phyloP scores from a whole-genome alignment of 2,888 invertebrate species.

The Steinernema hermaphroditum region DNA sequence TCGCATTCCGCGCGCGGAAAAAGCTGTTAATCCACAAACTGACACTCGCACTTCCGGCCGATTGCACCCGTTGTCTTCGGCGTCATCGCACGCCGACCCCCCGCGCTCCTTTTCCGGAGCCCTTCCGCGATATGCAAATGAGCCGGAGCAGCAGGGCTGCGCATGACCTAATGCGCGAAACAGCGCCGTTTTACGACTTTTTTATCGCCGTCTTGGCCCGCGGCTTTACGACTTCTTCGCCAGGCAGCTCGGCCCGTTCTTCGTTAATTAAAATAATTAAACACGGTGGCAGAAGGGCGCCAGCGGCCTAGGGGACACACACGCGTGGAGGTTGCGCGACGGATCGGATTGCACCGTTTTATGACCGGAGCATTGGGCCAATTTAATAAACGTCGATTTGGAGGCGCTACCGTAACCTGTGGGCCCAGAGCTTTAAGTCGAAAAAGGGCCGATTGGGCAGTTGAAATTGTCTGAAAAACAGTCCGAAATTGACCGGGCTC shows the following conservation, averaged over 20 bases:
- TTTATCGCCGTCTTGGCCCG: constrained; percentile 24
- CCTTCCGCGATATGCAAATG: constrained; percentile 21
- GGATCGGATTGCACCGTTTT: background rate
- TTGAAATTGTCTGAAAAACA: too few species aligned
- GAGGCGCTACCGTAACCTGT: background rate
- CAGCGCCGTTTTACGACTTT: constrained; percentile 27
- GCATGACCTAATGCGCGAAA: constrained; percentile 16
- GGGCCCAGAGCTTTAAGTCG: background rate
- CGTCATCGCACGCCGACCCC: background rate
- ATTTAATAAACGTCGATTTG: too few species aligned
- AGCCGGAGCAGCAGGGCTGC: background rate
- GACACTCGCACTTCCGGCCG: constrained; percentile 1
- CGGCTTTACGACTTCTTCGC: constrained; percentile 15
- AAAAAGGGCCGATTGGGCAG: too few species aligned
- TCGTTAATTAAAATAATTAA: constrained; percentile 26
- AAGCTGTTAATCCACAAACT: constrained; percentile 10
- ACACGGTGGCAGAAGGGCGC: background rate
- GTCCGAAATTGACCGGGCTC: too few species aligned
- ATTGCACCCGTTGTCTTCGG: constrained; percentile 2
- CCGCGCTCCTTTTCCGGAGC: background rate
- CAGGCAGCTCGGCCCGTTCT: background rate
- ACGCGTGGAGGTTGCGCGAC: background rate
- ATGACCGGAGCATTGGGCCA: too few species aligned
- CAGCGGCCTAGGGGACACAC: background rate
- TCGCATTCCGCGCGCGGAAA: background rate